These are phyloP conservation scores for Etheostoma cragini DNA, from an alignment of 2,113 vertebrate species.

Conservation along the genomic window DNA sequence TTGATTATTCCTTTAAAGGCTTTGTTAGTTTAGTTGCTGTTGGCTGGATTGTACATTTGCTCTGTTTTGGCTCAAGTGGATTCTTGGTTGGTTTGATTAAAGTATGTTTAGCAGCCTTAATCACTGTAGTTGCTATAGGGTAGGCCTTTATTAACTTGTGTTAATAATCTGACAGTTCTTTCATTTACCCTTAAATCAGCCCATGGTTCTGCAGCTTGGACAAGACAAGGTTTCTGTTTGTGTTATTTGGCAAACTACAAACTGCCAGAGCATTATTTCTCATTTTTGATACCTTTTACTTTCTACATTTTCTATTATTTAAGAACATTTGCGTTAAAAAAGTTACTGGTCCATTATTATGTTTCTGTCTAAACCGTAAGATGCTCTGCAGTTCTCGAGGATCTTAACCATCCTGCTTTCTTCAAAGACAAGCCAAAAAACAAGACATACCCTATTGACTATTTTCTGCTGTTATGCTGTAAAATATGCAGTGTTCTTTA, in stretches of 20 bases:
- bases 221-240: constrained; percentile 15
- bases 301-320: constrained; percentile 7
- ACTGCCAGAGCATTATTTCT: constrained; percentile 21
- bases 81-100: constrained; percentile 49
- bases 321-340: constrained; percentile 13
- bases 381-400: neutral
- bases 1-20: constrained; percentile 39
- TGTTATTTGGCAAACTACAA: constrained; percentile 35
- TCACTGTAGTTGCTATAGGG: constrained; percentile 61
- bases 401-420: neutral
- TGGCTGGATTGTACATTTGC: neutral
- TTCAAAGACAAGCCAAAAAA: constrained; percentile 1
- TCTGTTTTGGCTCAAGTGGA: constrained; percentile 25
- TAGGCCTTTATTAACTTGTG: constrained; percentile 59
- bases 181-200: constrained; percentile 58
- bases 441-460: constrained; percentile 14
- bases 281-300: constrained; percentile 16
- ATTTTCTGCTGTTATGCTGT: constrained; percentile 14
- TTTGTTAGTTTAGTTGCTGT: constrained; percentile 33
- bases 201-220: constrained; percentile 39
- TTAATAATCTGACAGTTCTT: constrained; percentile 70
- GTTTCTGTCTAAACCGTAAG: constrained; percentile 41
- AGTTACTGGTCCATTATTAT: constrained; percentile 24
- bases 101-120: constrained; percentile 59
- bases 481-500: constrained; percentile 46